These are phyloP conservation scores for Hyalella azteca DNA, from an alignment of 2,888 invertebrate species.

Conservation along the genomic window DNA sequence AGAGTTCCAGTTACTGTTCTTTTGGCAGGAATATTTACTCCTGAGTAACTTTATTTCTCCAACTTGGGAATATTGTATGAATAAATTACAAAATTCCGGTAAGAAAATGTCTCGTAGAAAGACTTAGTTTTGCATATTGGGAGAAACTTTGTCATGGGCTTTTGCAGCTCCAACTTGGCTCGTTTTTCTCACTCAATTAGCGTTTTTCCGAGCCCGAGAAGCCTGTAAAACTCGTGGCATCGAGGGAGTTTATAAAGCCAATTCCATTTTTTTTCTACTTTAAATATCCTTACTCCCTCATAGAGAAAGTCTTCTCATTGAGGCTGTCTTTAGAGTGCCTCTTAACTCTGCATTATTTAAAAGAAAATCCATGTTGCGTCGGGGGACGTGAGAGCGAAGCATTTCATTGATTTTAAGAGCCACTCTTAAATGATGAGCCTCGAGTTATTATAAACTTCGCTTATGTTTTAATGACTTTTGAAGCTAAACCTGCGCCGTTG, in stretches of 20 bases:
- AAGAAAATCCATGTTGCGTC: background rate
- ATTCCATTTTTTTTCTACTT: background rate
- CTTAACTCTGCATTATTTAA: background rate
- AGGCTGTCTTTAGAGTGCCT: background rate
- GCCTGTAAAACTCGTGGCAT: background rate
- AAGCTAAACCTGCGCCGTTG: background rate
- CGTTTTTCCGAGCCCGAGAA: background rate
- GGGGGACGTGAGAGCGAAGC: background rate
- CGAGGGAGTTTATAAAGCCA: background rate
- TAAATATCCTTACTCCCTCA: background rate
- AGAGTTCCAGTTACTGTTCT: too few relatives aligned
- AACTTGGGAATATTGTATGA: too few relatives aligned
- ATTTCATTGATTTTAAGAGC: background rate
- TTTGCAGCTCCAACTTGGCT: background rate
- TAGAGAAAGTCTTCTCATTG: background rate
- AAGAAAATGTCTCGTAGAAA: too few relatives aligned
- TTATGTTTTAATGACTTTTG: background rate
- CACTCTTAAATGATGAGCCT: background rate
- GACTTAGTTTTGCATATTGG: too few relatives aligned
- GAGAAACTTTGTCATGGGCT: background rate
- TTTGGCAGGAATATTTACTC: too few relatives aligned
- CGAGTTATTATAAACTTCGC: background rate
- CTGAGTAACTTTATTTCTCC: too few relatives aligned
- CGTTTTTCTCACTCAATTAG: constrained; percentile 10
- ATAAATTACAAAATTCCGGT: too few relatives aligned